These are phyloP conservation scores for Iguana delicatissima DNA, from an alignment of 2,797 vertebrate genomes.

Conservation along the genomic window DNA sequence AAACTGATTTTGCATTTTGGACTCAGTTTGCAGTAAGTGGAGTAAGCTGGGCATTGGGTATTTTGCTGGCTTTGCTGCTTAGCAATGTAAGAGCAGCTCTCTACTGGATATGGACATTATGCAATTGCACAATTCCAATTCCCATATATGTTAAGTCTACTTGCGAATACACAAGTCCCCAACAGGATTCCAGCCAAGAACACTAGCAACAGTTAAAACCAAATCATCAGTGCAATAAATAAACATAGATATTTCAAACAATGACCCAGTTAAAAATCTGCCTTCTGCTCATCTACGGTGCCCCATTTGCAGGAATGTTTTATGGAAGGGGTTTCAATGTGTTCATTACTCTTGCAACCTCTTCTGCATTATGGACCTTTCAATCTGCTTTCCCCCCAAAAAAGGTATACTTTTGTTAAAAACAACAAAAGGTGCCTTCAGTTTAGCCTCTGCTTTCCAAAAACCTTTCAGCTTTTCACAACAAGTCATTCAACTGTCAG, in stretches of 20 bases:
- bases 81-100: no score
- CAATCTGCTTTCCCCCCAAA: background rate
- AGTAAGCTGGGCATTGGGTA: no score
- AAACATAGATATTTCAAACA: no score
- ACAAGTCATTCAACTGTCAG: slow-evolving; percentile 41
- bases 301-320: background rate
- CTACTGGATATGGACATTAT: no score
- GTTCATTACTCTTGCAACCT: background rate
- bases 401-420: background rate
- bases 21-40: no score
- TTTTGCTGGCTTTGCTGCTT: no score
- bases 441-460: slow-evolving; percentile 31
- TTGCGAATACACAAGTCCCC: no score
- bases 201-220: background rate
- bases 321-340: background rate
- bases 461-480: slow-evolving; percentile 47
- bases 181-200: background rate
- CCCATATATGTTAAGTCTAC: no score
- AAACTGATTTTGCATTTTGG: no score
- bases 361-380: background rate
- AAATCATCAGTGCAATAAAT: background rate
- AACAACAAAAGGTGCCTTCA: background rate
- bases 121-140: no score
- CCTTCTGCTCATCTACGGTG: background rate
- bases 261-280: no score